Evolutionary conservation across 2,888 invertebrate species (phyloP), one percentile per base, ranked within the genome.

Genomic region (Volucella zonaria): DNA sequence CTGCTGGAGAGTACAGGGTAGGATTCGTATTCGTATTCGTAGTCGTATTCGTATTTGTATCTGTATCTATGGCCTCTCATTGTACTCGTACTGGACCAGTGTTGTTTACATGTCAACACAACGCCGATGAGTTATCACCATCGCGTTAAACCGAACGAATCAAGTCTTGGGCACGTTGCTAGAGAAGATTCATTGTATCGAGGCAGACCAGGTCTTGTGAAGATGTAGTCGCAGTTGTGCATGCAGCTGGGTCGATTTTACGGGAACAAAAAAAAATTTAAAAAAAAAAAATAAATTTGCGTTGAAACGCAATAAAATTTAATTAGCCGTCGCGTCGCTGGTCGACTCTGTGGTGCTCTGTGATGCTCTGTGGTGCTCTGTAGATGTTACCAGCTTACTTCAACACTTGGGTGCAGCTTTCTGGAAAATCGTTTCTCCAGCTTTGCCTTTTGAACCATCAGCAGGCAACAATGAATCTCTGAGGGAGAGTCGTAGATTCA

Each of bases 261-360:
- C 67, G 43, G 38, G 40, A 31, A 6, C 0, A 31, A 31, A 31
- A 31, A 31, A 18, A 18, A 18, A 18, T 1, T 1, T 1, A 18
- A 18, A 18, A 18, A 18, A 18, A 18, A 18, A 18, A 18, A 18
- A 18, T 18, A 40, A 43, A 59, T 68, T 74, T 64, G 68, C 76
- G 61, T 61, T 38, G 45, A 61, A 61, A 54, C 54, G 61, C 68
- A 76, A 68, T 68, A 61, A 68, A 68, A 76, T 76, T 76, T 76
- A 68, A 76, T 68, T 76, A 68, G 61, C 68, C 61, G 31, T 40
- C 61, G 52, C 61, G 31, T 40, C 61, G 52, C 38, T 47, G 51
- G 31, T 56, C 14, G 47, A 64, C 23, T 74, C 18, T 47, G 8
- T 12, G 14, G 0, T 43, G 9, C 45, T 47, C 14, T 31, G 52